Evolutionary conservation across 1,140 invertebrate species (phyloP).

Genomic region (Cydia fagiglandana): DNA sequence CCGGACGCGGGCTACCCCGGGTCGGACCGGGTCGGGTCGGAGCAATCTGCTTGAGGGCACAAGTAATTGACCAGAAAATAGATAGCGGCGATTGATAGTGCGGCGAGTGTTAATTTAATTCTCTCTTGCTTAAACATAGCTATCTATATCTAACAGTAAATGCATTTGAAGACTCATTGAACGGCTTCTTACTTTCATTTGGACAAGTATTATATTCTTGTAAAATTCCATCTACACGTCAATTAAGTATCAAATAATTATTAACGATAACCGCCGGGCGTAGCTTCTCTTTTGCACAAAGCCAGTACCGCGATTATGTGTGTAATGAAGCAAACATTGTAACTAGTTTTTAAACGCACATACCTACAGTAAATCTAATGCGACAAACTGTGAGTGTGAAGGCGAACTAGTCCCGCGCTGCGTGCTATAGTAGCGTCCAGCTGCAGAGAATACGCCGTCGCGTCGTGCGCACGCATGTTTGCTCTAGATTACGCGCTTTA

Average conservation of each 20-base stretch:
- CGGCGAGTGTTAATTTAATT: not conserved
- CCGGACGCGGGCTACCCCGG: not conserved
- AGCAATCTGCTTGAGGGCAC: not conserved
- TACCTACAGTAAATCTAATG: not conserved
- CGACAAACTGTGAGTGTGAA: conserved; percentile 3
- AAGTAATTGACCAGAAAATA: conserved; percentile 24
- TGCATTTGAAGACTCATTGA: too few relatives aligned
- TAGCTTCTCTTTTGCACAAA: too few relatives aligned
- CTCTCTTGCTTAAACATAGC: not conserved
- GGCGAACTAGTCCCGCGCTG: not conserved
- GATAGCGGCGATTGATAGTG: conserved; percentile 16
- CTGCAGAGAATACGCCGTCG: too few relatives aligned
- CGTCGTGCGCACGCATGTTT: too few relatives aligned
- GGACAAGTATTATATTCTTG: too few relatives aligned
- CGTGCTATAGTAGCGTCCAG: not conserved
- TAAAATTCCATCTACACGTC: too few relatives aligned
- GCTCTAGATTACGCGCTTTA: too few relatives aligned
- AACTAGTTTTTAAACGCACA: not conserved
- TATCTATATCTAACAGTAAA: not conserved
- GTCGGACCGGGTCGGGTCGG: not conserved
- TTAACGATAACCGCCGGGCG: too few relatives aligned
- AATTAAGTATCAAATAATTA: too few relatives aligned
- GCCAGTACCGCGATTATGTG: not conserved
- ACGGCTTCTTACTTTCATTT: too few relatives aligned
- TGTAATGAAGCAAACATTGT: not conserved